phyloP scores from a whole-genome alignment of 2,797 vertebrate genomes.

The Halcyon smyrnensis region DNA sequence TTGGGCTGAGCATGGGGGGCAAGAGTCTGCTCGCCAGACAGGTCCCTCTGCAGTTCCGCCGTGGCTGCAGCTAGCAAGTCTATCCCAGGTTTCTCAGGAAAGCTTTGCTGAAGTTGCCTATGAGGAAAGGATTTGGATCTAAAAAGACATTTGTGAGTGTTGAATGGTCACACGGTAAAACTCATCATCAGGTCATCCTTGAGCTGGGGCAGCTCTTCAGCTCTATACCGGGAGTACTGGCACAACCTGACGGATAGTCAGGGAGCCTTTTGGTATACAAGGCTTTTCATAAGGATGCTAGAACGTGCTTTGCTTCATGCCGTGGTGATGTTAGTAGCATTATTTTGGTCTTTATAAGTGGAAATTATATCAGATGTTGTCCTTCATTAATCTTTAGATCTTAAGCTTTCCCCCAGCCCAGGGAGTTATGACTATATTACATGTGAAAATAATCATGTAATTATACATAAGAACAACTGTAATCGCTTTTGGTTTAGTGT shows the following conservation, averaged over 20 bases:
- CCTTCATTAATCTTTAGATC: neutral
- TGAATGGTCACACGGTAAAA: neutral
- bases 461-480: neutral
- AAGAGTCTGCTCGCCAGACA: neutral
- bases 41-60: neutral
- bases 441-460: neutral
- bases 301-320: neutral
- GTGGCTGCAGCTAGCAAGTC: neutral
- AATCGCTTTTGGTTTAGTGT: neutral
- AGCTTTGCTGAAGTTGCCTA: neutral
- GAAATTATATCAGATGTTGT: neutral
- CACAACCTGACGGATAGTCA: neutral
- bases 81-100: neutral
- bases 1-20: rapidly evolving
- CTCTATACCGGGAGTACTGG: neutral
- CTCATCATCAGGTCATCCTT: neutral
- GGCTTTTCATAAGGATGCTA: neutral
- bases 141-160: neutral
- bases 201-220: neutral
- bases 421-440: neutral
- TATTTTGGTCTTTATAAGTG: neutral
- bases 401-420: neutral
- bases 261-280: neutral
- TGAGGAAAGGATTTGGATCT: neutral
- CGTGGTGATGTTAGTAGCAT: neutral